Percentiles rank a stretch among this genome's conserved stretches.
Conservation (phyloP, 2,113 vertebrate species). For the Eulacestoma nigropectus region DNA sequence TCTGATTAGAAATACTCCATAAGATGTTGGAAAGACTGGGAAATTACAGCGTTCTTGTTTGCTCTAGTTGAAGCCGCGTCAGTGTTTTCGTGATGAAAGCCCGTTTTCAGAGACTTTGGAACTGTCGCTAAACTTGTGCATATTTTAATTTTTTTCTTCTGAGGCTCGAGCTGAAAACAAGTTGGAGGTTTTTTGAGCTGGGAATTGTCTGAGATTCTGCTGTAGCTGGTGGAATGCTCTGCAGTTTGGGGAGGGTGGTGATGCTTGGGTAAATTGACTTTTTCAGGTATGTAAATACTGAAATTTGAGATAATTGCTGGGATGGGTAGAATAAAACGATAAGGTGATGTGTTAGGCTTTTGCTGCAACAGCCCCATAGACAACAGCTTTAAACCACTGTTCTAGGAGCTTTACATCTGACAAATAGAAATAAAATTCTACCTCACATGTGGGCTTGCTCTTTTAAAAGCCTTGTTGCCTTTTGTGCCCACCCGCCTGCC, state of each 20-base stretch:
- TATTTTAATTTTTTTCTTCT: background rate
- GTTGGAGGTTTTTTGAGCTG: background rate
- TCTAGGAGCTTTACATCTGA: background rate
- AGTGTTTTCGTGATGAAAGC: slow-evolving; percentile 20
- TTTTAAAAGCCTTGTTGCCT: background rate
- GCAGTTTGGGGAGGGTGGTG: background rate
- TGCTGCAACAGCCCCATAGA: background rate
- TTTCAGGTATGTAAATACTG: slow-evolving; percentile 1
- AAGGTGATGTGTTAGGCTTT: background rate
- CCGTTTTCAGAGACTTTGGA: background rate
- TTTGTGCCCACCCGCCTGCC: background rate
- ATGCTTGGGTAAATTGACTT: background rate
- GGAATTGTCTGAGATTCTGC: background rate
- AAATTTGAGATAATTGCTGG: background rate
- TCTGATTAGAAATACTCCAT: slow-evolving; percentile 9
- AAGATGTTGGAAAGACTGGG: slow-evolving; percentile 15
- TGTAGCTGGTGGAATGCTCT: background rate
- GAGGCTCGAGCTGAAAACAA: background rate
- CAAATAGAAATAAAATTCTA: background rate
- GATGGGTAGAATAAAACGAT: background rate
- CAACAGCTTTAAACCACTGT: background rate
- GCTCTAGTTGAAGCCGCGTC: slow-evolving; percentile 27
- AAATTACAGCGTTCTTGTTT: background rate
- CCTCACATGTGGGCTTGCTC: background rate
- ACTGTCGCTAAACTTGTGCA: background rate